phyloP scores from a whole-genome alignment of 2,113 vertebrate genomes.

The Raja brachyura region DNA sequence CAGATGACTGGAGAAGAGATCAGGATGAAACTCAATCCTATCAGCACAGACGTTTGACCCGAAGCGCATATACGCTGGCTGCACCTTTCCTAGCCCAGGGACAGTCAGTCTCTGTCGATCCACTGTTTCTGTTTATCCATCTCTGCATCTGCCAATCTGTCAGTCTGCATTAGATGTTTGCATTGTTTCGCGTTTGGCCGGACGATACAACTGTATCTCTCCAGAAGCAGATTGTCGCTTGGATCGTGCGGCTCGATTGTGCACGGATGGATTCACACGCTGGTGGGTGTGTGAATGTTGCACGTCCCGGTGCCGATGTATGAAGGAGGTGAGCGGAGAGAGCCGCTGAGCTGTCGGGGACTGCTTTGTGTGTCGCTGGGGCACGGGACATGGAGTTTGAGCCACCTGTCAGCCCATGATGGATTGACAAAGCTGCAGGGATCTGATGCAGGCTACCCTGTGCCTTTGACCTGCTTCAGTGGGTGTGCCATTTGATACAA shows the following conservation, averaged over 20 bases:
- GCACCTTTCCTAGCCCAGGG: not conserved
- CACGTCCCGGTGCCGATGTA: not conserved
- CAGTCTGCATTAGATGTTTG: not conserved
- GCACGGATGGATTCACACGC: too few species aligned
- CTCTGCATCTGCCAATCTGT: not conserved
- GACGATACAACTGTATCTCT: not conserved
- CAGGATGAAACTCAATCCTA: not conserved
- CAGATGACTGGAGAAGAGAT: not conserved
- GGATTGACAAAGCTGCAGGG: slow-evolving; percentile 85
- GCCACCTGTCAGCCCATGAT: slow-evolving; percentile 81
- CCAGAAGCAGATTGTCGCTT: not conserved
- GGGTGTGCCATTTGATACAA: slow-evolving; percentile 46
- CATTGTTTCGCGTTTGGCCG: not conserved
- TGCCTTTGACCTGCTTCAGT: slow-evolving; percentile 69
- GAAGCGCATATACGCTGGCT: not conserved
- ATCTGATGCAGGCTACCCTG: slow-evolving; percentile 58
- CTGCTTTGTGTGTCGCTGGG: slow-evolving; percentile 61
- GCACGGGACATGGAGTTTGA: slow-evolving; percentile 68
- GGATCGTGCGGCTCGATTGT: not conserved
- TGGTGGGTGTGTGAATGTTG: not conserved
- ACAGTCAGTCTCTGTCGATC: not conserved
- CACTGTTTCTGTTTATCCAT: not conserved
- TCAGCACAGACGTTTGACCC: not conserved
- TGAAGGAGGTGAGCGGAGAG: not conserved
- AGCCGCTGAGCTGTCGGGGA: slow-evolving; percentile 34